These are phyloP conservation scores for Mastomys natalensis DNA, from an alignment of 2,113 vertebrate species.

Conservation along the genomic window DNA sequence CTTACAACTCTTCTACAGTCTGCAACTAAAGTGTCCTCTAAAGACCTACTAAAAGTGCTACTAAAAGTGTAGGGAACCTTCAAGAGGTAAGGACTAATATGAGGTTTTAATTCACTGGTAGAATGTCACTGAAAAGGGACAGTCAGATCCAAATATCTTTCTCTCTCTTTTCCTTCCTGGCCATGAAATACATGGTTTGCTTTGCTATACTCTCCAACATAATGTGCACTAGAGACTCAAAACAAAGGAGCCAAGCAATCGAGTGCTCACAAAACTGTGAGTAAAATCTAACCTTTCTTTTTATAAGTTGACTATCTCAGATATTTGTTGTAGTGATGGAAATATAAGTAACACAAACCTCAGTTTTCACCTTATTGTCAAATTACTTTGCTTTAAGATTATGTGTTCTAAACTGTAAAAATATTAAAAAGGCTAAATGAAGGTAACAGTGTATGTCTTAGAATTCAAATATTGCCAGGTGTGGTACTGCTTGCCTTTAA, in stretches of 20 bases:
- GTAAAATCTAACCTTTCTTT: background rate
- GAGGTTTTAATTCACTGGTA: background rate
- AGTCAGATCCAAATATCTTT: background rate
- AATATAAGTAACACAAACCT: background rate
- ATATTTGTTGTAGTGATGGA: background rate
- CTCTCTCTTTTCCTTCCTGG: background rate
- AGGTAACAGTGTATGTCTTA: slow-evolving; percentile 25
- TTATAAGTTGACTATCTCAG: background rate
- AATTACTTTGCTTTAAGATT: background rate
- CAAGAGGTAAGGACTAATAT: background rate
- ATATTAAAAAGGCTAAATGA: slow-evolving; percentile 53
- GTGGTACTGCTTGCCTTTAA: background rate
- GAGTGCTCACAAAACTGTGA: background rate
- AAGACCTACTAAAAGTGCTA: background rate
- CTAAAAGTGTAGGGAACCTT: background rate
- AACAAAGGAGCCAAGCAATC: background rate
- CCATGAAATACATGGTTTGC: background rate
- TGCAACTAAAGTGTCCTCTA: background rate
- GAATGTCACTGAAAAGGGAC: background rate
- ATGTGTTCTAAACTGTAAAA: slow-evolving; percentile 47
- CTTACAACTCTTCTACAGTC: background rate
- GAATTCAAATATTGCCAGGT: background rate
- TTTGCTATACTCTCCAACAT: background rate
- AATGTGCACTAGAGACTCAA: background rate
- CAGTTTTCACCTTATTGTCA: slow-evolving; percentile 30